Evolutionary conservation across 2,888 invertebrate genomes (phyloP).

Genomic region (Encarsia formosa): DNA sequence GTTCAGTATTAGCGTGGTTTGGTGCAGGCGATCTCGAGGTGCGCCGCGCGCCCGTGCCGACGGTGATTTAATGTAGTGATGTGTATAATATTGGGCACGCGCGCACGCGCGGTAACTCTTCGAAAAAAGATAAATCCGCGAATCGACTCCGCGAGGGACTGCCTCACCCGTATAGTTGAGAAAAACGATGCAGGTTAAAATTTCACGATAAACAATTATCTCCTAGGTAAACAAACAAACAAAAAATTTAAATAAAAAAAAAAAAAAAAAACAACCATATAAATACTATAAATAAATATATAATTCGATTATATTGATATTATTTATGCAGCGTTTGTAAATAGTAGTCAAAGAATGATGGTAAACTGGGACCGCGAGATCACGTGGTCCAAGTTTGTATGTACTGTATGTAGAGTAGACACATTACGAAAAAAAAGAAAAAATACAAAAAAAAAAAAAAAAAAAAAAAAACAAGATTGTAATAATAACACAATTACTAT

Average conservation of each 20-base stretch:
- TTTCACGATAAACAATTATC: neutral
- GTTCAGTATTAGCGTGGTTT: slow-evolving; percentile 17
- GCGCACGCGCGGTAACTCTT: neutral
- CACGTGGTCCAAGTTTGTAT: slow-evolving; percentile 40
- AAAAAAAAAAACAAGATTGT: too few relatives aligned
- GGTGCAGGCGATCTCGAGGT: too few relatives aligned
- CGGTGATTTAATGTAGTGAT: slow-evolving; percentile 2
- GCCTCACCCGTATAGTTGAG: too few relatives aligned
- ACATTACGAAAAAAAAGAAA: slow-evolving; percentile 40
- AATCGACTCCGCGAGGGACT: too few relatives aligned
- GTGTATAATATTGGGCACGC: neutral
- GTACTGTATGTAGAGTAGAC: slow-evolving; percentile 52
- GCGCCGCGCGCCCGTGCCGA: slow-evolving; percentile 1
- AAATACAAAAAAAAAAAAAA: slow-evolving; percentile 49
- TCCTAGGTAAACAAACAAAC: neutral
- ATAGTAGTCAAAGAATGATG: slow-evolving; percentile 45
- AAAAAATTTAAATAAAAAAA: neutral
- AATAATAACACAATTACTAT: slow-evolving; percentile 37
- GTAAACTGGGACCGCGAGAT: slow-evolving; percentile 18
- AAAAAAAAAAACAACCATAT: slow-evolving; percentile 27
- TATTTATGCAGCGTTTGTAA: slow-evolving; percentile 51
- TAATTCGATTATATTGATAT: slow-evolving; percentile 44
- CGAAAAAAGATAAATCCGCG: too few relatives aligned
- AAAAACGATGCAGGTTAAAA: too few relatives aligned
- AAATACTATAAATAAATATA: slow-evolving; percentile 42